Base-by-base conservation (phyloP, 2,797 vertebrate species). In the Periophthalmus magnuspinnatus region DNA sequence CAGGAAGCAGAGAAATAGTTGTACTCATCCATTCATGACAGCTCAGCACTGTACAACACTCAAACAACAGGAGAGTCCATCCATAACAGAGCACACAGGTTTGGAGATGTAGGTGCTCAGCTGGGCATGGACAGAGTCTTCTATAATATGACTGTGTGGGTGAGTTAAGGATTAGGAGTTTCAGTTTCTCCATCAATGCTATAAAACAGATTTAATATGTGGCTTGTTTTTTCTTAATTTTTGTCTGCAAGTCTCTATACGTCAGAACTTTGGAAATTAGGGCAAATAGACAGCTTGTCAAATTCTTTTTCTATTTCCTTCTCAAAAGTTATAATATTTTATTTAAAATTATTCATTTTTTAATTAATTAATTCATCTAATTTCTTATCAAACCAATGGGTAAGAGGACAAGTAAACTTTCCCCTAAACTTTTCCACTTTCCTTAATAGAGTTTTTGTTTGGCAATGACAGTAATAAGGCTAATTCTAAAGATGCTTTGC, bases 1-100 rank as follows among this genome's bases (percentile, higher is more conserved):
- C 22, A 22, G 59, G 34, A 62, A n/a, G 41, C 38, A 50, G 55
- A 59, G 62, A 48, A 22, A 71, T 52, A 67, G 57, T 70, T 34
- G 36, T 52, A 52, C 34, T 38, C 45, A 58, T 59, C n/a, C 24
- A 61, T 56, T 68, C 47, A 28, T 63, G 50, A 21, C 56, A 58
- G 28, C 33, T 9, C 56, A 48, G 56, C 55, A 24, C 50, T 61
- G 57, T 28, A 55, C 32, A 56, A 5, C 47, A 50, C 45, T 45
- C 16, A 9, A 55, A 47, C 65, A 22, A 56, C 21, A 36, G 50
- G 19, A 52, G 32, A 10, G 32, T 6, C n/a, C n/a, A 19, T 21
- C 19, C 10, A 33, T 5, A 65, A 33, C 63, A 50, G 4, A 63
- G 16, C 6, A 66, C 9, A 21, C 19, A 17, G 63, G 22, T 50